These are phyloP conservation scores for Lycodopsis pacificus DNA, from an alignment of 2,797 vertebrate species.

Conservation along the genomic window DNA sequence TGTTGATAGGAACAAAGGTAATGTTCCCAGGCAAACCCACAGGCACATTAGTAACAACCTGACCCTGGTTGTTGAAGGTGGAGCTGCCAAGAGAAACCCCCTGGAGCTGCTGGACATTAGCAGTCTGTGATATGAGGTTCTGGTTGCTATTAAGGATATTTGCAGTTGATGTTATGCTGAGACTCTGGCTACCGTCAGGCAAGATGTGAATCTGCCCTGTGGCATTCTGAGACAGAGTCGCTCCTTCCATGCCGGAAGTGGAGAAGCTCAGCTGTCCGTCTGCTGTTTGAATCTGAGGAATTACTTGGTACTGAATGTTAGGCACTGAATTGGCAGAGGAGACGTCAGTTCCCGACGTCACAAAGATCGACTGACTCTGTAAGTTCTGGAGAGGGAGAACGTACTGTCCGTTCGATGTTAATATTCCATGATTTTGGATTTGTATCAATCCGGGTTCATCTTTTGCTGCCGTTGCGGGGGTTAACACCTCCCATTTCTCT, in stretches of 20 bases:
- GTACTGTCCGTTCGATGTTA: constrained; percentile 98
- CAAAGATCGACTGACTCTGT: constrained; percentile 97
- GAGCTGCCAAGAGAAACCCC: constrained; percentile 95
- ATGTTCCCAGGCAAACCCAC: constrained; percentile 98
- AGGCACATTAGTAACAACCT: constrained; percentile 98
- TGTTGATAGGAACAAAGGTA: constrained; percentile 99
- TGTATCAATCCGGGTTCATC: constrained; percentile 97
- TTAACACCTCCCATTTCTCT: constrained; percentile 97
- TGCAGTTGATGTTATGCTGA: constrained; percentile 89
- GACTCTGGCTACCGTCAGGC: constrained; percentile 92
- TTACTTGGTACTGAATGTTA: constrained; percentile 99
- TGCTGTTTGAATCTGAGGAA: constrained; percentile 97
- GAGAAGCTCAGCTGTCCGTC: constrained; percentile 98
- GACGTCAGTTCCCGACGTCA: constrained; percentile 93
- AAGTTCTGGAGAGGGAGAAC: constrained; percentile 98
- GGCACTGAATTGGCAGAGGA: constrained; percentile 94
- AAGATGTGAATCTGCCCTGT: constrained; percentile 97
- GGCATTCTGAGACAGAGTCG: constrained; percentile 93
- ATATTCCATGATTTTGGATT: constrained; percentile 92
- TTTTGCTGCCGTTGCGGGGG: constrained; percentile 89
- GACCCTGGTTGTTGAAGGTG: constrained; percentile 95
- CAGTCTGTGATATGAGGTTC: constrained; percentile 96
- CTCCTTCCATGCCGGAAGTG: constrained; percentile 90
- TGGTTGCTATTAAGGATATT: constrained; percentile 90
- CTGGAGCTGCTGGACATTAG: constrained; percentile 94